These are phyloP conservation scores for Stenotaenia linearis DNA, from an alignment of 2,888 invertebrate species.

Conservation along the genomic window DNA sequence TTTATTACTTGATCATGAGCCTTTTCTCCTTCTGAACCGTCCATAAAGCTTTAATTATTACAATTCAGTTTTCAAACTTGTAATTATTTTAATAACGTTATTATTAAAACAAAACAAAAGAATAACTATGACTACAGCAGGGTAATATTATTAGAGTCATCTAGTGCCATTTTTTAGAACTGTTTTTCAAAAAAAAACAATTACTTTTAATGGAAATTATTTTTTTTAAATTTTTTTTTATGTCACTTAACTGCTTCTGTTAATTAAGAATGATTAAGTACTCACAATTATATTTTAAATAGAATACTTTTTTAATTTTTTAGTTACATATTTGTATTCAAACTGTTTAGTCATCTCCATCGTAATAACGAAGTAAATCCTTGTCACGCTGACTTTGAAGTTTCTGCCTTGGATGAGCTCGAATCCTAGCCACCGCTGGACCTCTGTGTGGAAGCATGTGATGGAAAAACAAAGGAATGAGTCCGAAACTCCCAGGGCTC, in stretches of 20 bases:
- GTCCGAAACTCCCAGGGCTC: not conserved
- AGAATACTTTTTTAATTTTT: no score
- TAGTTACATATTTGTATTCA: no score
- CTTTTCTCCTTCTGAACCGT: not conserved
- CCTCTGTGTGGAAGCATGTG: not conserved
- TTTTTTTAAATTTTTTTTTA: not conserved
- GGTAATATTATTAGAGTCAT: not conserved
- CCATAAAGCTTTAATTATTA: not conserved
- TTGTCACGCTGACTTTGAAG: not conserved
- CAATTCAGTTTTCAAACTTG: not conserved
- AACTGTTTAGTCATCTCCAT: not conserved
- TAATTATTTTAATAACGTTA: not conserved
- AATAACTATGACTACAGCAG: not conserved
- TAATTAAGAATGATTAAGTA: no score
- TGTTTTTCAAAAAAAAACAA: not conserved
- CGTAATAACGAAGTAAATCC: not conserved
- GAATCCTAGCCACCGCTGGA: not conserved
- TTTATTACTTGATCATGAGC: not conserved
- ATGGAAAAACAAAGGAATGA: not conserved
- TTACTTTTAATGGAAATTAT: not conserved
- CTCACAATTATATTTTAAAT: no score
- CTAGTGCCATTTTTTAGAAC: not conserved
- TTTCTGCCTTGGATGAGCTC: not conserved
- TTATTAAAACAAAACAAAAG: no score
- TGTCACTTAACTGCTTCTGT: no score